These are phyloP conservation scores for Tokudaia muenninki DNA, from an alignment of 2,797 vertebrate genomes.

Conservation along the genomic window DNA sequence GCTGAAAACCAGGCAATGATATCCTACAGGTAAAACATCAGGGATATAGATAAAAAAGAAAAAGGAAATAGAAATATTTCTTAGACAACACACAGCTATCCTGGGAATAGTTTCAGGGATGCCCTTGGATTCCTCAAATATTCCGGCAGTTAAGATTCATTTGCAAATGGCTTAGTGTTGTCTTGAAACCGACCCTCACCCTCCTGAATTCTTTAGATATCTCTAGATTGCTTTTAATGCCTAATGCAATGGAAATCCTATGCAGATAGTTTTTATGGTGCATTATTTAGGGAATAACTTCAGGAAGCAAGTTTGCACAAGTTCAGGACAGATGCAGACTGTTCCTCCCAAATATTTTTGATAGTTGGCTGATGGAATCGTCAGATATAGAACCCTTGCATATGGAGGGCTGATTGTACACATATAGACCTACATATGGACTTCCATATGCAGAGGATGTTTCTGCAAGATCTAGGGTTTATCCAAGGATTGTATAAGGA, in stretches of 20 bases:
- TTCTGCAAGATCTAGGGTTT: slow-evolving; percentile 4
- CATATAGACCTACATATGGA: background rate
- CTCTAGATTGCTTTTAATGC: background rate
- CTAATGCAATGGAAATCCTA: background rate
- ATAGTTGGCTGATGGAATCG: background rate
- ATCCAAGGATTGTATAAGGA: background rate
- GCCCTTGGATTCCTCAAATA: background rate
- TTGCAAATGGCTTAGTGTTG: background rate
- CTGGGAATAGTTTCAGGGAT: background rate
- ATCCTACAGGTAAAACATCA: background rate
- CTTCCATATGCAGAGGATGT: background rate
- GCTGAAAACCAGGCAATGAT: background rate
- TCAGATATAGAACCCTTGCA: background rate
- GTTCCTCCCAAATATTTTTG: background rate
- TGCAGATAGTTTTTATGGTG: background rate
- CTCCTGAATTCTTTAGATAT: background rate
- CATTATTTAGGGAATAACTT: background rate
- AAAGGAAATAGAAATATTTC: background rate
- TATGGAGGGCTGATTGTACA: background rate
- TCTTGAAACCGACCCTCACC: background rate
- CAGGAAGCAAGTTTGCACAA: background rate
- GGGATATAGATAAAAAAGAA: background rate
- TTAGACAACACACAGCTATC: background rate
- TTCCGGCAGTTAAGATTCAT: background rate
- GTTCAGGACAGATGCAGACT: background rate